phyloP scores from a whole-genome alignment of 2,113 vertebrate species.

The Catharus fuscescens region DNA sequence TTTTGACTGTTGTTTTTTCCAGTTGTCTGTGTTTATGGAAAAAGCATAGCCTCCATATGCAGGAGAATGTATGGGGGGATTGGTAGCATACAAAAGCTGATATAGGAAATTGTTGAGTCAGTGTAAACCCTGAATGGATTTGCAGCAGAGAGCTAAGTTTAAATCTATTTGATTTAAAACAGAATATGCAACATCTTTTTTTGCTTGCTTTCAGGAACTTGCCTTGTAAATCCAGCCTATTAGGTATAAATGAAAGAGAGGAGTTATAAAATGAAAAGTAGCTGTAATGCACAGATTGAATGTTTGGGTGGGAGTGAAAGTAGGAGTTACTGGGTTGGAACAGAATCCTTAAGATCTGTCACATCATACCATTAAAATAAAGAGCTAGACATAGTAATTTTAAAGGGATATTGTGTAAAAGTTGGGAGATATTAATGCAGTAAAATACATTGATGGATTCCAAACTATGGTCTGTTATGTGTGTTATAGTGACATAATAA shows the following conservation, averaged over 20 bases:
- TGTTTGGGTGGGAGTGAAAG: slow-evolving; percentile 68
- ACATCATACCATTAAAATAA: slow-evolving; percentile 60
- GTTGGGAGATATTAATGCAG: slow-evolving; percentile 23
- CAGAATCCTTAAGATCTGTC: slow-evolving; percentile 54
- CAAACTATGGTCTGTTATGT: not conserved
- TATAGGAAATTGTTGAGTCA: slow-evolving; percentile 7
- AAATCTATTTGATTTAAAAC: slow-evolving; percentile 3
- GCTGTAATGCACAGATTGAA: slow-evolving; percentile 44
- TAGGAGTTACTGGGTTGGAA: slow-evolving; percentile 59
- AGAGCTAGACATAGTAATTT: slow-evolving; percentile 55
- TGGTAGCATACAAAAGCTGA: not conserved
- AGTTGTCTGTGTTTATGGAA: not conserved
- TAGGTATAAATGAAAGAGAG: slow-evolving; percentile 28
- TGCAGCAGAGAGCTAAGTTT: not conserved
- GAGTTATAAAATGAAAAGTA: slow-evolving; percentile 54
- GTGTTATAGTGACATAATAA: not conserved
- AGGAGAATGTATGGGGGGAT: not conserved
- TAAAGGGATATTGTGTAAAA: slow-evolving; percentile 52
- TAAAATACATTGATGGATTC: slow-evolving; percentile 21
- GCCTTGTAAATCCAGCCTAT: not conserved
- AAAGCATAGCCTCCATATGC: not conserved
- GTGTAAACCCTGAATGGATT: slow-evolving; percentile 1
- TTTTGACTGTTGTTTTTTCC: not conserved
- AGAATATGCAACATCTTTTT: not conserved
- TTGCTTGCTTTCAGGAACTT: not conserved